Evolutionary conservation across 1,140 invertebrate species (phyloP).

Genomic region (Neodiprion pinetum): DNA sequence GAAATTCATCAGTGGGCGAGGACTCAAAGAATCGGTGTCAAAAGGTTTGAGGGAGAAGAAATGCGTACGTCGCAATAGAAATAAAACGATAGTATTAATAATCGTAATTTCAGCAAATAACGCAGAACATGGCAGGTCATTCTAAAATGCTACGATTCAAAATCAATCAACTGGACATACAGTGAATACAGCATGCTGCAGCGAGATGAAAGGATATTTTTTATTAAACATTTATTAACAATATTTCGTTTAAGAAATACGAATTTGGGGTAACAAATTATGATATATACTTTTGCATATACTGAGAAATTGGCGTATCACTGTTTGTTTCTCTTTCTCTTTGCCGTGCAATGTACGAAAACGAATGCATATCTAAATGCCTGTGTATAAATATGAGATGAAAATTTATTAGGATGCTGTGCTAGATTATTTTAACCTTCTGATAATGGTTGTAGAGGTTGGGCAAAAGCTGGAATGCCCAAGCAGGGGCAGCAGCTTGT

Average conservation of each 20-base stretch:
- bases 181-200: background rate
- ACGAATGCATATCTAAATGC: background rate
- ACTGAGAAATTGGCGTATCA: too few relatives aligned
- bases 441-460: slow-evolving; percentile 82
- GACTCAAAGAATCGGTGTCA: too few relatives aligned
- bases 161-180: background rate
- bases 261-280: background rate
- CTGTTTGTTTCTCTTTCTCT: too few relatives aligned
- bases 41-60: too few relatives aligned
- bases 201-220: background rate
- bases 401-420: slow-evolving; percentile 10
- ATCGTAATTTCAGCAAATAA: too few relatives aligned
- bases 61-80: too few relatives aligned
- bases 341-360: slow-evolving; percentile 14
- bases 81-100: too few relatives aligned
- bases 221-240: background rate
- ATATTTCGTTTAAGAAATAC: background rate
- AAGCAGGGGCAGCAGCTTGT: slow-evolving; percentile 68
- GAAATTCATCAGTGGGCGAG: too few relatives aligned
- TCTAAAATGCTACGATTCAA: too few relatives aligned
- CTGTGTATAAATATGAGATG: slow-evolving; percentile 17
- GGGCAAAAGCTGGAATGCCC: slow-evolving; percentile 84
- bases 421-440: slow-evolving; percentile 72
- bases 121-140: too few relatives aligned
- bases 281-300: background rate